Percentiles rank a stretch among this genome's conserved stretches.
phyloP scores from a whole-genome alignment of 1,140 invertebrate species.

The Sinella curviseta region DNA sequence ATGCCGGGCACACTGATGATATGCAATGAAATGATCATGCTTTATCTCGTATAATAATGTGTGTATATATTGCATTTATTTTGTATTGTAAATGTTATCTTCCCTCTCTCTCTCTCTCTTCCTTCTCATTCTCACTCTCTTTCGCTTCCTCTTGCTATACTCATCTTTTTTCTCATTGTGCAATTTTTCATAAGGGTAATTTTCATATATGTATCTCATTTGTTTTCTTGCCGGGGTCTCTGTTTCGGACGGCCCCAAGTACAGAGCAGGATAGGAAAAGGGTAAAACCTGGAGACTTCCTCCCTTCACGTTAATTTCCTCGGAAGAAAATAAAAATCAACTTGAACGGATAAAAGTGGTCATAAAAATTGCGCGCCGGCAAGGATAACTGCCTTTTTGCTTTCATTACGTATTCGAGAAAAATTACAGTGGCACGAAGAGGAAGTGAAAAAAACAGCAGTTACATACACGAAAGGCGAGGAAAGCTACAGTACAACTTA shows the following conservation, averaged over 20 bases:
- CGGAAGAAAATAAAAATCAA: background rate
- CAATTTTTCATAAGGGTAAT: background rate
- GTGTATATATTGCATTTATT: background rate
- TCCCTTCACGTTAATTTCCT: too few species aligned
- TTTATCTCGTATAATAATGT: too few species aligned
- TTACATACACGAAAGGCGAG: too few species aligned
- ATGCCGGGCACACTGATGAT: too few species aligned
- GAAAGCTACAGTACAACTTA: background rate
- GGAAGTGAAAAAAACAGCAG: background rate
- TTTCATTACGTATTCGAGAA: background rate
- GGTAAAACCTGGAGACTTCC: too few species aligned
- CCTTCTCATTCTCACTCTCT: too few species aligned
- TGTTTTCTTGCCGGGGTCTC: background rate
- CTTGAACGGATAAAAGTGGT: background rate
- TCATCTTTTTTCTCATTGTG: constrained; percentile 14
- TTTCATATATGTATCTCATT: background rate
- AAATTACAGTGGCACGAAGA: background rate
- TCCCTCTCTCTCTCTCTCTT: background rate
- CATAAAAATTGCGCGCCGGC: background rate
- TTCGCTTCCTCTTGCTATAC: too few species aligned
- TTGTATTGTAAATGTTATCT: background rate
- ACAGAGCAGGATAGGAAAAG: too few species aligned
- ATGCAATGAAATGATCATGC: too few species aligned
- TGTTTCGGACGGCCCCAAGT: too few species aligned
- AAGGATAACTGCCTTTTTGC: too few species aligned